A percentile compares a stretch with the other conserved stretches of the same genome.
These are phyloP conservation scores for Athene noctua DNA, from an alignment of 2,113 vertebrate species.

Conservation along the genomic window DNA sequence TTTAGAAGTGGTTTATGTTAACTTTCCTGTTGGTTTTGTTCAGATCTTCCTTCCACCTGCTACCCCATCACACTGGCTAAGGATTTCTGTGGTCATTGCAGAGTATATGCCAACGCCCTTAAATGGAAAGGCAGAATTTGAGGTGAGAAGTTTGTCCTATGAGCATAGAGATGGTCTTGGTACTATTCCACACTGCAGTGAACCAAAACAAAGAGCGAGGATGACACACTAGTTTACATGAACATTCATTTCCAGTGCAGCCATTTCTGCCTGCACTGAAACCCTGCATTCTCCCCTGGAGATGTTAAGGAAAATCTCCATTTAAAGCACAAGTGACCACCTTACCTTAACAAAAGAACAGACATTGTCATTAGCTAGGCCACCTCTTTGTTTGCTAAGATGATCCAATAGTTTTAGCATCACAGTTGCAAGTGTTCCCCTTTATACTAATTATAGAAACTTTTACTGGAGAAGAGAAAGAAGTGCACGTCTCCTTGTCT, in stretches of 20 bases:
- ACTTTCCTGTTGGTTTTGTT: background rate
- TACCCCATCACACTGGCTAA: background rate
- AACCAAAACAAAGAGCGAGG: background rate
- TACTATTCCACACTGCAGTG: background rate
- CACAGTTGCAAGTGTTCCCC: background rate
- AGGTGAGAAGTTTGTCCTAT: background rate
- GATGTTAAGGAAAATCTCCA: background rate
- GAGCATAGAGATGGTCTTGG: background rate
- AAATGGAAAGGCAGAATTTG: background rate
- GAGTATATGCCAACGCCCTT: background rate
- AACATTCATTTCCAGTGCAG: background rate
- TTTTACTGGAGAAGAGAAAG: background rate
- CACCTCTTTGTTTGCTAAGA: background rate
- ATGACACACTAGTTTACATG: background rate
- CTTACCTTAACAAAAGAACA: background rate
- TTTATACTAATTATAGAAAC: background rate
- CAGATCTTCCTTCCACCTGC: background rate
- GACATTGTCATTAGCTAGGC: background rate
- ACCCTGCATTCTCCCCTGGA: background rate
- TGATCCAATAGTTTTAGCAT: background rate
- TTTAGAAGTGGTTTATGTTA: background rate
- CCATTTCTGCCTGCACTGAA: background rate
- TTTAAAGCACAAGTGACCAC: background rate
- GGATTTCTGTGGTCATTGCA: background rate
- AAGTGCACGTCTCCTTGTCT: background rate